A percentile compares a stretch with the other conserved stretches of the same genome.
Conservation (phyloP, 2,888 invertebrate species). For the Stictocephala bisonia region DNA sequence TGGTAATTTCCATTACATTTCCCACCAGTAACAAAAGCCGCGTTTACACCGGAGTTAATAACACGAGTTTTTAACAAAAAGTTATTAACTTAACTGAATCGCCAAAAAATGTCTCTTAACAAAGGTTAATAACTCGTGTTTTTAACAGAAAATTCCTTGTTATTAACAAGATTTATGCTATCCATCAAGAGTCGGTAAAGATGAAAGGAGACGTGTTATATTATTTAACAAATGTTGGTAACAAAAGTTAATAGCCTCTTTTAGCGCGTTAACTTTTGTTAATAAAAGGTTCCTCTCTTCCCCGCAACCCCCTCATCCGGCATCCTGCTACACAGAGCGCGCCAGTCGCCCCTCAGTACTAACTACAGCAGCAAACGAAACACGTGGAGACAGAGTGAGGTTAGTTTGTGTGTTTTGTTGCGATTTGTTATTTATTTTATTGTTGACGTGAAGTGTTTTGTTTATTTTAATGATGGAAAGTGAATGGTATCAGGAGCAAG, state of each 20-base stretch:
- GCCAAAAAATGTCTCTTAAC: too few species aligned
- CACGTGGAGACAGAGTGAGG: constrained; percentile 14
- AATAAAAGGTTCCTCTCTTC: neutral
- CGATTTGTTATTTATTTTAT: neutral
- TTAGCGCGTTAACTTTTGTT: neutral
- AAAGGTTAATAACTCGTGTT: neutral
- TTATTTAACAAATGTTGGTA: neutral
- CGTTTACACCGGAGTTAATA: too few species aligned
- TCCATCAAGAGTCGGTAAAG: neutral
- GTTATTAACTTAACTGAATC: too few species aligned
- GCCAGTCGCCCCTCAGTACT: neutral
- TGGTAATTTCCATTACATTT: too few species aligned
- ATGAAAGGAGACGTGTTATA: neutral
- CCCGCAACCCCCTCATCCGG: neutral
- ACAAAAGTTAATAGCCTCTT: neutral
- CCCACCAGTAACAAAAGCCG: too few species aligned
- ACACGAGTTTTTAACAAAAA: too few species aligned
- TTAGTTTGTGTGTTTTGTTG: neutral
- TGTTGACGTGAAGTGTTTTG: neutral
- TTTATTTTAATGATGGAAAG: constrained; percentile 10
- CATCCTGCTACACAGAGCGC: neutral
- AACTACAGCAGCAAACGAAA: neutral
- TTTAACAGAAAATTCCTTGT: neutral
- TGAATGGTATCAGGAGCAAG: constrained; percentile 21
- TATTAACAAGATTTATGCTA: neutral